Base-by-base conservation (phyloP, 1,140 invertebrate species). In the Cryptotermes secundus region DNA sequence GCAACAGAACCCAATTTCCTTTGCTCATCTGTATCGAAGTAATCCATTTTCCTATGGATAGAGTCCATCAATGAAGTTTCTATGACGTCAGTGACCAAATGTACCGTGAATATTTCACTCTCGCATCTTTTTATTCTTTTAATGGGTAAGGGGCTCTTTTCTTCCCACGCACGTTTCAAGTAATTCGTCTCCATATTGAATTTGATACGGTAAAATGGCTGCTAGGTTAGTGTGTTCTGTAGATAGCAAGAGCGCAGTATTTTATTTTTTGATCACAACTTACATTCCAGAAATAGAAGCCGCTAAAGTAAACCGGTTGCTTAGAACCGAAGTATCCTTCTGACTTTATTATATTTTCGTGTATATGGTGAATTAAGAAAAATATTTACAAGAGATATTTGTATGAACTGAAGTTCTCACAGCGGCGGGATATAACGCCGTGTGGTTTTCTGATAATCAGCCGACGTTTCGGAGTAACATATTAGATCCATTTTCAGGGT, bases 31-130 rank as follows among this genome's bases (percentile, higher is more conserved):
- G 26, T 72, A 10, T 31, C 59, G n/a, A 72, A 72, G 26, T 72
- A 72, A 72, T 72, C 59, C 59, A 72, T 72, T 72, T 72, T 72
- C 59, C 59, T 72, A 72, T 72, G 26, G 59, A 72, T 72, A n/a
- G 26, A 72, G 59, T 72, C 59, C 16, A 72, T 72, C 59, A 72
- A 72, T 72, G 59, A 72, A 72, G 59, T 72, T 72, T 72, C 59
- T 72, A 2, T 72, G 59, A 72, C 59, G 59, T 72, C 59, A 72
- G 59, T 72, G 59, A 31, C n/a, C 59, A 72, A 72, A 72, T 72
- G 59, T 72, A 72, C 59, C 59, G 59, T 72, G 59, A 72, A 72
- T 72, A 72, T 72, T 72, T 72, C n/a, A 72, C 59, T n/a, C 31
- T 31, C 26, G 59, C n/a, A n/a, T 72, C 14, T 72, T n/a, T 72